Evolutionary conservation across 1,140 invertebrate genomes (phyloP), one percentile per base, ranked within the genome.

Genomic region (Sinella curviseta): DNA sequence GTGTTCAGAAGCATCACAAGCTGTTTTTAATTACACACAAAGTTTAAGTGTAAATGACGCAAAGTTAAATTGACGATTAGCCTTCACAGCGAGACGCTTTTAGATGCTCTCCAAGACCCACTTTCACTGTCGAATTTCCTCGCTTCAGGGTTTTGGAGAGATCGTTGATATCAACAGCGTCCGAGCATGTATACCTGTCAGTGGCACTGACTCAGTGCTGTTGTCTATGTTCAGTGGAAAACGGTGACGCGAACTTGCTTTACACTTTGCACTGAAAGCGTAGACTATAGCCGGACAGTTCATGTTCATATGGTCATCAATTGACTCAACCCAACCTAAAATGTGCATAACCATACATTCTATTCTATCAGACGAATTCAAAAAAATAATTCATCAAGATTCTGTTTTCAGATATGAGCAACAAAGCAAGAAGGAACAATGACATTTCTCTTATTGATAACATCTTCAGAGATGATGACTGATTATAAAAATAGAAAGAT

Each of bases 111-210:
- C n/a, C n/a, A n/a, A 60, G 24, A 26, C 55, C 55, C 55, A 60
- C 55, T 60, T 60, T 60, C 55, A 14, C 55, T 60, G 55, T 60
- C 55, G 55, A 60, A 60, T 60, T 60, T 60, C 55, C 24, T 60
- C 55, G 55, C 55, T 60, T 60, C 55, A 60, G 55, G 55, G 14
- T 60, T 60, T 60, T 14, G 12, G n/a, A n/a, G 55, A 60, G 14
- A n/a, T 60, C 3, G 55, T 24, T 60, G n/a, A n/a, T n/a, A n/a
- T n/a, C n/a, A n/a, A n/a, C n/a, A n/a, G n/a, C n/a, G n/a, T n/a
- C n/a, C n/a, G n/a, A n/a, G n/a, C n/a, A n/a, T n/a, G n/a, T n/a
- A n/a, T n/a, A n/a, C n/a, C n/a, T n/a, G n/a, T n/a, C n/a, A n/a
- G n/a, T n/a, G n/a, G n/a, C n/a, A n/a, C n/a, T n/a, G n/a, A n/a